Base-by-base conservation (phyloP, 2,888 invertebrate species). In the Cerastis leucographa region DNA sequence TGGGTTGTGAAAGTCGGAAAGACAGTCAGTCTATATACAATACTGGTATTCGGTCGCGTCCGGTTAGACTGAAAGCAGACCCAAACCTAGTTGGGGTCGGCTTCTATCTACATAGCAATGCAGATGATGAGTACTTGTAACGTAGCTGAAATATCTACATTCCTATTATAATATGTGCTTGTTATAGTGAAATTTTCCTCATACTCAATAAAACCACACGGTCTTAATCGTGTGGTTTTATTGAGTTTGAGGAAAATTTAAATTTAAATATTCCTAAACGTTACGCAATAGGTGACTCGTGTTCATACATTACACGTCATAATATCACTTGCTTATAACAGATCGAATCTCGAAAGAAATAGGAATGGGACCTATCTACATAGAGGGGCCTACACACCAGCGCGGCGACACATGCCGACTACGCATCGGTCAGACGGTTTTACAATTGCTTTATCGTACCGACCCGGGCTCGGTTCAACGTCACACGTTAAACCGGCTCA, bases 361-460 rank as follows among this genome's bases (percentile, higher is more conserved):
- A 29, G 22, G 22, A 42, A 71, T 61, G 22, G n/a, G 49, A 44
- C 35, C 11, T 11, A 54, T 25, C n/a, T 61, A 54, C 19, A 44
- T 51, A 66, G 42, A 35, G 12, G 40, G n/a, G 19, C 7, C 5
- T 42, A 44, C 44, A 44, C n/a, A 35, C 54, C 9, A 35, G 22
- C n/a, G 51, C 19, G 40, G 35, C 7, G 40, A 29, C 19, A n/a
- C 19, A 29, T 78, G 59, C 67, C 8, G 59, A 7, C 17, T 44
- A 40, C 14, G 44, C 17, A 5, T 9, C 17, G 12, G 61, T 44
- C 51, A 17, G 49, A 35, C 46, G 29, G 46, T 65, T 74, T 51
- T 56, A 59, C 44, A 69, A 80, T 64, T 65, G n/a, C 29, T 71
- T 71, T 59, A 59, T 59, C 44, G 19, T 51, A 22, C 44, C 42